Conservation (phyloP, 2,113 vertebrate species). For the Rostratula benghalensis region DNA sequence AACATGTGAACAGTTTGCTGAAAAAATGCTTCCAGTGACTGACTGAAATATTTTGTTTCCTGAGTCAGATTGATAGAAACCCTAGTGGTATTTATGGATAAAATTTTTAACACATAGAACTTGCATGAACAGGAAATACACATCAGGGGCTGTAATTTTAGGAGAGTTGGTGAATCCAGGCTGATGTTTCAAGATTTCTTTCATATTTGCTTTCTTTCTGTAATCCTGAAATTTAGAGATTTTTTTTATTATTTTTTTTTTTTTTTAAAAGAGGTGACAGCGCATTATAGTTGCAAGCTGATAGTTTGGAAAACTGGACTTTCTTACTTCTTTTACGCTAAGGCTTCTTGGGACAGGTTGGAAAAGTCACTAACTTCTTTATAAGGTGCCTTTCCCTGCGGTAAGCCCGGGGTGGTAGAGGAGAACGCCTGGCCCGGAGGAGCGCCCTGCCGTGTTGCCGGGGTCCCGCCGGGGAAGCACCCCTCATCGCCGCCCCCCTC, state of each 20-base stretch:
- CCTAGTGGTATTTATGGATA: neutral
- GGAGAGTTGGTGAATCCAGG: neutral
- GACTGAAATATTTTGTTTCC: conserved; percentile 26
- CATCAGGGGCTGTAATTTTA: neutral
- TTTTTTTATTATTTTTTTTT: neutral
- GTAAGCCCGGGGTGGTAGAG: neutral
- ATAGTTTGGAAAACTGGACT: neutral
- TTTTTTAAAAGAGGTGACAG: neutral
- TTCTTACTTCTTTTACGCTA: neutral
- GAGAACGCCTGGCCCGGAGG: too few species aligned
- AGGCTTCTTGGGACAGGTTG: neutral
- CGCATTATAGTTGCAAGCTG: neutral
- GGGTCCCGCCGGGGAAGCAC: neutral
- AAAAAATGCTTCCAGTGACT: neutral
- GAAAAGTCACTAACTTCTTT: neutral
- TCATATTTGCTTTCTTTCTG: neutral
- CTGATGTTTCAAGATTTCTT: neutral
- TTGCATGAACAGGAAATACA: neutral
- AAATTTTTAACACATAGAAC: neutral
- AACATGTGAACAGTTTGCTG: conserved; percentile 13
- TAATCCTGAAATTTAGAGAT: neutral
- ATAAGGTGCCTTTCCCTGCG: neutral
- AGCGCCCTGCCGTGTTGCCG: neutral
- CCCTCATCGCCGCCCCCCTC: neutral
- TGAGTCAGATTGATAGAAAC: conserved; percentile 7